These are phyloP conservation scores for Cydia amplana DNA, from an alignment of 1,140 invertebrate genomes.

Conservation along the genomic window DNA sequence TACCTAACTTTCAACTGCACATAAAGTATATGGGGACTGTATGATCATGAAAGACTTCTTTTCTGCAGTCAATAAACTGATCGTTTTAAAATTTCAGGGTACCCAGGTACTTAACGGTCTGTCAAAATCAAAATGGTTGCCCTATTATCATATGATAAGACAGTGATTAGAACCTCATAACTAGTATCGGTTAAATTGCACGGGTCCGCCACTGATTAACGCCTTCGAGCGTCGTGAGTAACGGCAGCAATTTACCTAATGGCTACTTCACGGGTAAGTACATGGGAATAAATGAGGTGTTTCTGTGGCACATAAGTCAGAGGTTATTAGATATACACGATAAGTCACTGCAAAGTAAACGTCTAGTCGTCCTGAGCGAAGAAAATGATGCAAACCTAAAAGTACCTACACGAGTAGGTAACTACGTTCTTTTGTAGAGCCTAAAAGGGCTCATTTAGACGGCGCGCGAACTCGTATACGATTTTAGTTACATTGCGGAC, in stretches of 20 bases:
- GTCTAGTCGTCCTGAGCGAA: background rate
- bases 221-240: background rate
- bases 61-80: too few species aligned
- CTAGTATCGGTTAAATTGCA: constrained; percentile 4
- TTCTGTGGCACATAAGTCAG: background rate
- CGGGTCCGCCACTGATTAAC: background rate
- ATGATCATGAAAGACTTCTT: too few species aligned
- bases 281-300: background rate
- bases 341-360: background rate
- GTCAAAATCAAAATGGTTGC: background rate
- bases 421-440: too few species aligned
- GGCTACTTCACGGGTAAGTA: background rate
- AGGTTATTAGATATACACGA: constrained; percentile 13
- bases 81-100: too few species aligned
- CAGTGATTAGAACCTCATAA: constrained; percentile 12
- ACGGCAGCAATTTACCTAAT: constrained; percentile 5
- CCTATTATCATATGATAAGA: background rate
- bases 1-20: too few species aligned
- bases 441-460: too few species aligned
- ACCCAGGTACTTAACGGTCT: background rate
- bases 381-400: background rate
- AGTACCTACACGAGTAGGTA: too few species aligned
- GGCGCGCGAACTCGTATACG: too few species aligned
- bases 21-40: too few species aligned
- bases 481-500: too few species aligned